Conservation (phyloP, 2,888 invertebrate species). For the Folsomia candida region DNA sequence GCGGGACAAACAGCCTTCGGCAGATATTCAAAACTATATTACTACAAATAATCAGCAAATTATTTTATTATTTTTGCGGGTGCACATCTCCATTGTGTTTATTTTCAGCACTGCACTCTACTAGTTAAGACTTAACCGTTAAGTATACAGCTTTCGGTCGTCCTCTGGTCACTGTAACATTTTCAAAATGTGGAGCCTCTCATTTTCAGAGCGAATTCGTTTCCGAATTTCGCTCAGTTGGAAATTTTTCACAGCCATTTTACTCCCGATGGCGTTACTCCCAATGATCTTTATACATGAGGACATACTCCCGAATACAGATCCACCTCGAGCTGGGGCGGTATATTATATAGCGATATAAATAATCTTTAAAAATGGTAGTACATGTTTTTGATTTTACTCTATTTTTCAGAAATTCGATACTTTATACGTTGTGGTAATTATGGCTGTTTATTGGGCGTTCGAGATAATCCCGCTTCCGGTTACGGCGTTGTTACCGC, state of each 20-base stretch:
- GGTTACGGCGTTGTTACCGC: slow-evolving; percentile 77
- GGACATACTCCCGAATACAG: slow-evolving; percentile 6
- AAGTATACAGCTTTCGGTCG: no score
- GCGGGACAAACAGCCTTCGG: no score
- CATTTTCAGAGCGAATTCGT: background rate
- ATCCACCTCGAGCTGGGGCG: no score
- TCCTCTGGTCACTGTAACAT: no score
- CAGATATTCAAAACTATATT: no score
- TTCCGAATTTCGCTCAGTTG: slow-evolving; percentile 55
- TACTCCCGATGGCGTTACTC: slow-evolving; percentile 67
- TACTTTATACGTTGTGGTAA: slow-evolving; percentile 60
- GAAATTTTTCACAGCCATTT: slow-evolving; percentile 68
- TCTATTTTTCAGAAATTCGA: background rate
- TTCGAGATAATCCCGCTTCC: slow-evolving; percentile 76
- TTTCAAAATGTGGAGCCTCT: background rate
- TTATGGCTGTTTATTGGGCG: slow-evolving; percentile 83
- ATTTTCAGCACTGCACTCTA: no score
- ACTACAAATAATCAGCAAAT: no score
- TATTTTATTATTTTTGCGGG: no score
- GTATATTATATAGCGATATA: background rate
- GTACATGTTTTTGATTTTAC: background rate
- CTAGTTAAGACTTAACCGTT: no score
- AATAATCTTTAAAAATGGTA: background rate
- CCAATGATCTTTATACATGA: slow-evolving; percentile 55
- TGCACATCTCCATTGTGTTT: no score